Evolutionary conservation across 2,113 vertebrate genomes (phyloP).

Genomic region (Nematolebias whitei): DNA sequence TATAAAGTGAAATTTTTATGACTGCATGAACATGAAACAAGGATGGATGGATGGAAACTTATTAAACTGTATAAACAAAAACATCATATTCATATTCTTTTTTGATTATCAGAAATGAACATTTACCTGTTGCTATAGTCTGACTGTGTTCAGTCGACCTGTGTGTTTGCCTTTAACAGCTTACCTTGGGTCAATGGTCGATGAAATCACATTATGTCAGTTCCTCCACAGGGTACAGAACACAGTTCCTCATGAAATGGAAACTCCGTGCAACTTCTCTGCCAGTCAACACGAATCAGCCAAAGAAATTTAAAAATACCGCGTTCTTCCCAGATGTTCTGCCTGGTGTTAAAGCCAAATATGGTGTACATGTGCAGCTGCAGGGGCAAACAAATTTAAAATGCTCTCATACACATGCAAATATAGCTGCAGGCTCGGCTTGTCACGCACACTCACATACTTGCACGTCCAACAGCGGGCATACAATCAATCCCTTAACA

Average conservation of each 20-base stretch:
- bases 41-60: no score
- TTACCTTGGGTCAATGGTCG: constrained; percentile 9
- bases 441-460: constrained; percentile 35
- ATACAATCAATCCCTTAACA: constrained; percentile 32
- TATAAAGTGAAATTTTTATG: no score
- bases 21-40: no score
- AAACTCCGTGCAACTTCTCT: constrained; percentile 28
- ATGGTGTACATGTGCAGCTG: constrained; percentile 35
- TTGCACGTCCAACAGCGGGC: constrained; percentile 24
- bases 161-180: constrained; percentile 7
- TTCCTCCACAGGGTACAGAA: no score
- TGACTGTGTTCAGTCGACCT: no score
- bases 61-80: no score
- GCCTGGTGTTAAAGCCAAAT: constrained; percentile 36
- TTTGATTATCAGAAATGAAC: constrained; percentile 3
- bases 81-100: no score
- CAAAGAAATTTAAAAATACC: constrained; percentile 38
- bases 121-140: background rate
- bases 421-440: constrained; percentile 29
- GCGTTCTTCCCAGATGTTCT: constrained; percentile 49
- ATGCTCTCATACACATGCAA: constrained; percentile 38
- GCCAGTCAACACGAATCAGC: constrained; percentile 37
- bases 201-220: constrained; percentile 32
- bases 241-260: constrained; percentile 23
- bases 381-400: constrained; percentile 38